Base-by-base conservation (phyloP, 2,797 vertebrate species). In the Chaenodraco wilsoni region DNA sequence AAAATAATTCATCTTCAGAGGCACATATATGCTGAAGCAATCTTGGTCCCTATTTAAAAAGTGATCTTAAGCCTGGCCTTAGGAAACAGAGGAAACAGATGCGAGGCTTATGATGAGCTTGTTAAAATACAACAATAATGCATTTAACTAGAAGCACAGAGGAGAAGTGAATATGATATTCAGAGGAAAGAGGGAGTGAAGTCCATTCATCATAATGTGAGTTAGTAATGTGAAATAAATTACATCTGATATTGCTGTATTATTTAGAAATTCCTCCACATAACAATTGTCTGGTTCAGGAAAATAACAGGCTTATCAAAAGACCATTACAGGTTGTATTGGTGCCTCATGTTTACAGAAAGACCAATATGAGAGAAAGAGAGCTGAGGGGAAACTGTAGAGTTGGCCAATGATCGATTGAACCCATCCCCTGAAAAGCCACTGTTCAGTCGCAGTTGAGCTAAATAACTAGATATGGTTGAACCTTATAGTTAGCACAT, bases 31-130 rank as follows among this genome's bases (percentile, higher is more conserved):
- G 84, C 67, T 69, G 77, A 83, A 65, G n/a, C 43, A 19, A 69
- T n/a, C n/a, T n/a, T n/a, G n/a, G n/a, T 74, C 2, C 27, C 44
- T 27, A 23, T 63, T 74, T 74, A 48, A 3, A 72, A 23, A 62
- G 16, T 13, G 17, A 59, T 54, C 17, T 14, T 64, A 3, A 40
- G 64, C 1, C 3, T 69, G 13, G 9, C n/a, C 15, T 72, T 60
- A 67, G 90, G 88, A 90, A 90, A 65, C 50, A 13, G 37, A 78
- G 87, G 87, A 89, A 90, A 75, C 85, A 88, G 83, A 82, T 87
- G 87, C 21, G 2, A 19, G 9, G 17, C 15, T 27, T n/a, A 13
- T 44, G 48, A 60, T 62, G 50, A 21, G 2, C 1, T 14, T 43
- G 40, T 21, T 16, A 19, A 57, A 50, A 16, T 37, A 41, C 46